Percentiles rank a stretch among this genome's conserved stretches.
Conservation (phyloP, 2,113 vertebrate genomes). For the Acrocephalus kingi region DNA sequence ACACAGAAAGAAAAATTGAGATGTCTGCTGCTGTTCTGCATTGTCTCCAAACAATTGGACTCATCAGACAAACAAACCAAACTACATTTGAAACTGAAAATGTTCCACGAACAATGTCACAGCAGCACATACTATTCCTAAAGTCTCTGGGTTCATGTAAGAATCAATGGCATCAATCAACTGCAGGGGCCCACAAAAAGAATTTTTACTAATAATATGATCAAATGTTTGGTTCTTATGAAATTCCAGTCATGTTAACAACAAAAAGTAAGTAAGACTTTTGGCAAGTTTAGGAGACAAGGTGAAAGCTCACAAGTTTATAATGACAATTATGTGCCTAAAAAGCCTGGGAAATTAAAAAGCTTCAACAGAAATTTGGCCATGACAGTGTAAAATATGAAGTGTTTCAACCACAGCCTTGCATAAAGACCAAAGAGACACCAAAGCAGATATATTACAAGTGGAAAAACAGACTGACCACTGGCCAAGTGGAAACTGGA, state of each 20-base stretch:
- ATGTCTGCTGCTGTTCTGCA: slow-evolving; percentile 25
- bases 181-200: background rate
- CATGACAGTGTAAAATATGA: slow-evolving; percentile 29
- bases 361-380: slow-evolving; percentile 44
- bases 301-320: slow-evolving; percentile 40
- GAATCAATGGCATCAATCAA: background rate
- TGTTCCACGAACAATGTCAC: background rate
- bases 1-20: slow-evolving; percentile 28
- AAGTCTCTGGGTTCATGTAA: background rate
- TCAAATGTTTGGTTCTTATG: slow-evolving; percentile 17
- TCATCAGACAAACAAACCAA: slow-evolving; percentile 10
- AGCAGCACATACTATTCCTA: background rate
- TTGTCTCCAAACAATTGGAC: slow-evolving; percentile 37
- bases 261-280: background rate
- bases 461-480: slow-evolving; percentile 38
- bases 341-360: slow-evolving; percentile 54
- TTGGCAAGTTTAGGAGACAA: slow-evolving; percentile 44
- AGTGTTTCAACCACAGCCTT: slow-evolving; percentile 48
- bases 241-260: slow-evolving; percentile 2
- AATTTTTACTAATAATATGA: background rate
- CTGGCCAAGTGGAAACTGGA: slow-evolving; percentile 53
- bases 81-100: slow-evolving; percentile 20
- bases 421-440: slow-evolving; percentile 50
- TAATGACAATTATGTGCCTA: background rate
- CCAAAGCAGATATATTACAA: slow-evolving; percentile 49